A percentile compares a stretch with the other conserved stretches of the same genome.
These are phyloP conservation scores for Hyles vespertilio DNA, from an alignment of 1,140 invertebrate species.

Conservation along the genomic window DNA sequence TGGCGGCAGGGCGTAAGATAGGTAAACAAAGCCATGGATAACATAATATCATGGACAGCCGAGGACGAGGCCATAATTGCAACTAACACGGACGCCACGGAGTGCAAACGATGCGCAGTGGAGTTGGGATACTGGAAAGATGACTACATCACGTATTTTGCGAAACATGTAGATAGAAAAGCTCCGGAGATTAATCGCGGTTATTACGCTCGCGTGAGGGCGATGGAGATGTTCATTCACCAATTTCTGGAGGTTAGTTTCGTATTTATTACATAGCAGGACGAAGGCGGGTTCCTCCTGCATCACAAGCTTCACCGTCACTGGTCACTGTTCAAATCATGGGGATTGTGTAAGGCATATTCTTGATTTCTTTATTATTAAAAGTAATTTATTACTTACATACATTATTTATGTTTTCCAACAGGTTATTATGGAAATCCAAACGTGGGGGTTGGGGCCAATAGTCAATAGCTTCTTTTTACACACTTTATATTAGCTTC, in stretches of 20 bases:
- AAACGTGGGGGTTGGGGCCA: too few species aligned
- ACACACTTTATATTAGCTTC: too few species aligned
- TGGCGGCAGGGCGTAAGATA: background rate
- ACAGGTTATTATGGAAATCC: too few species aligned
- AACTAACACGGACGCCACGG: slow-evolving; percentile 98
- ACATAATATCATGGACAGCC: slow-evolving; percentile 55
- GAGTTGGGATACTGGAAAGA: slow-evolving; percentile 97
- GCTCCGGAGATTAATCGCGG: slow-evolving; percentile 98
- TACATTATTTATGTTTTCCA: too few species aligned
- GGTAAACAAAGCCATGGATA: slow-evolving; percentile 40
- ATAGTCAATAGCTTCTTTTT: too few species aligned
- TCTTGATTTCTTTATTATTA: too few species aligned
- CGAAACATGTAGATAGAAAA: slow-evolving; percentile 85
- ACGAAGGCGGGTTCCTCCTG: too few species aligned
- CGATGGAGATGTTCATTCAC: slow-evolving; percentile 88
- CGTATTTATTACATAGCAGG: too few species aligned
- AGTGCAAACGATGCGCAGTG: slow-evolving; percentile 95
- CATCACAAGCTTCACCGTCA: too few species aligned
- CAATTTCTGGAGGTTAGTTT: slow-evolving; percentile 86
- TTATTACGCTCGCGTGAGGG: slow-evolving; percentile 95
- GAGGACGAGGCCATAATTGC: slow-evolving; percentile 93
- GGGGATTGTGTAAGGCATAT: too few species aligned
- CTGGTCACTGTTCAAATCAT: too few species aligned
- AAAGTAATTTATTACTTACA: too few species aligned
- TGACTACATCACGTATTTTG: slow-evolving; percentile 92